Evolutionary conservation across 2,113 vertebrate species (phyloP).

Genomic region (Prunella himalayana): DNA sequence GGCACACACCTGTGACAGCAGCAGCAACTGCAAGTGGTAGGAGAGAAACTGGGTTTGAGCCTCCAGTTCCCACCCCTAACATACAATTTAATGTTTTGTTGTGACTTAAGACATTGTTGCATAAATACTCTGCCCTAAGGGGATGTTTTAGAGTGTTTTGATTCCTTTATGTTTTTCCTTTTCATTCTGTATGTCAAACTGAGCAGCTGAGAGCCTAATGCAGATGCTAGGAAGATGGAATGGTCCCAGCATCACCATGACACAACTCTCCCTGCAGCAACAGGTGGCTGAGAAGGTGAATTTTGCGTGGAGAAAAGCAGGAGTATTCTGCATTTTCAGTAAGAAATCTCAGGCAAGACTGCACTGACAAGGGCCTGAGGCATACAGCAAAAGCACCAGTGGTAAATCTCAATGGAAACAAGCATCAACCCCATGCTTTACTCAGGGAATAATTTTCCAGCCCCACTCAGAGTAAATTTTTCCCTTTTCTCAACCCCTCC

Average conservation of each 20-base stretch:
- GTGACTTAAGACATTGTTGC: slow-evolving; percentile 11
- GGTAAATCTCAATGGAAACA: not conserved
- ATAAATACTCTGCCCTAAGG: slow-evolving; percentile 23
- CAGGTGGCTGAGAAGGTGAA: not conserved
- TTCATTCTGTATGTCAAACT: not conserved
- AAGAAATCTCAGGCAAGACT: not conserved
- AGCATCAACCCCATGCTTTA: not conserved
- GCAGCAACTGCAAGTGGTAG: not conserved
- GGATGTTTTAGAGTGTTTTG: slow-evolving; percentile 9
- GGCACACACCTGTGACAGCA: not conserved
- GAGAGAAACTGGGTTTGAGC: not conserved
- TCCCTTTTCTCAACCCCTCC: not conserved
- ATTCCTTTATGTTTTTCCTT: slow-evolving; percentile 25
- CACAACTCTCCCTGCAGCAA: not conserved
- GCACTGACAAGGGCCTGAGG: not conserved
- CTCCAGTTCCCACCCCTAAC: not conserved
- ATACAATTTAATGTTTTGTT: slow-evolving; percentile 40
- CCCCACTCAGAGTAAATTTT: not conserved
- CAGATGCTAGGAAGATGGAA: not conserved
- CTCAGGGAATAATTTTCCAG: not conserved
- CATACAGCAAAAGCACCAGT: not conserved
- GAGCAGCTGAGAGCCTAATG: not conserved
- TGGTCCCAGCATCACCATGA: not conserved
- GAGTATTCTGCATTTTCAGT: not conserved
- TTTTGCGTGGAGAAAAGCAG: not conserved